Evolutionary conservation across 2,888 invertebrate species (phyloP), one percentile per base, ranked within the genome.

Genomic region (Ditula angustiorana): DNA sequence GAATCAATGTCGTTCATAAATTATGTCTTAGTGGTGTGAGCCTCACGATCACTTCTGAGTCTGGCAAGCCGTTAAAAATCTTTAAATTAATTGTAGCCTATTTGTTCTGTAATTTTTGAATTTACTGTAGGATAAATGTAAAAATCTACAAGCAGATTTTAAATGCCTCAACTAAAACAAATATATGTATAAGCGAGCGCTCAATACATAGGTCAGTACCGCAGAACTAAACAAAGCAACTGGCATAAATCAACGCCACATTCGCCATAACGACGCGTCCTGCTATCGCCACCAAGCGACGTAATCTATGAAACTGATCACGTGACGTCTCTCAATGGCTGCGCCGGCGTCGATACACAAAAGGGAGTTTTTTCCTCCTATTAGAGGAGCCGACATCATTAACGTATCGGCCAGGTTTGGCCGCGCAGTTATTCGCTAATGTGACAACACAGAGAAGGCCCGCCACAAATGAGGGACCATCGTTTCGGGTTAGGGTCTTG

Each of bases 391-490:
- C 86, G 87, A 87, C 90, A 90, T 90, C 91, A 89, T 91, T 92
- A 91, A 90, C 86, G 90, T 91, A 91, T 90, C 87, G 90, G 79
- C 86, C 76, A 83, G 83, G 82, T 81, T 81, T 53, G 79, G 83
- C 75, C 84, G 81, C 81, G 78, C 87, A 87, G 90, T 87, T 91
- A 92, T 91, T 91, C 87, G 90, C 89, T 91, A 92, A 92, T 92
- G 91, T 91, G 92, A 92, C 92, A 91, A 88, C 87, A 84, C 81
- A 90, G 89, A 88, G 88, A 83, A 86, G 88, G 80, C 86, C 88
- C 87, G 90, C 89, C 90, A 86, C 89, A 90, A 90, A 90, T 88
- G 87, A 88, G 87, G 82, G 85, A 82, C 84, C 81, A 86, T 88
- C 88, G 87, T 88, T 89, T 88, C 74, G 86, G 85, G 70, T 83